Percentiles rank a stretch among this genome's conserved stretches.
These are phyloP conservation scores for Xenopus borealis DNA, from an alignment of 2,113 vertebrate species.

Conservation along the genomic window DNA sequence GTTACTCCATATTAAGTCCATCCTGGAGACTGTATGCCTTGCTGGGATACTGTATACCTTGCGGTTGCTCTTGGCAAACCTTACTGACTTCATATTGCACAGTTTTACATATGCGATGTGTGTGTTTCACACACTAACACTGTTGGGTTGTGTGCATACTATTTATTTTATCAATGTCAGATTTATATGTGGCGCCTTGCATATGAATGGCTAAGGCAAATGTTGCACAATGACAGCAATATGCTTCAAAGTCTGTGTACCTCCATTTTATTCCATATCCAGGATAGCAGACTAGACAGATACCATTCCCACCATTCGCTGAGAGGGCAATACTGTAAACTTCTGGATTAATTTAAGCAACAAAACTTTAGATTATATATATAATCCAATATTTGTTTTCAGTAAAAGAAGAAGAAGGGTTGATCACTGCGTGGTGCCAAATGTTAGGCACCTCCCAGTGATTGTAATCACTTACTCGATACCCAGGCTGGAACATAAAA, in stretches of 20 bases:
- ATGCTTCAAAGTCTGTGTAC: neutral
- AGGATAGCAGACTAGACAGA: too few relatives aligned
- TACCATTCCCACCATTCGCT: too few relatives aligned
- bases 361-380: too few relatives aligned
- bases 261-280: too few relatives aligned
- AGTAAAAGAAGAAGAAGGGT: too few relatives aligned
- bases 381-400: too few relatives aligned
- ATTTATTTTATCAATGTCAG: conserved; percentile 30
- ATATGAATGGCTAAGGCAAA: conserved; percentile 14
- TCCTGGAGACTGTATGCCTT: conserved; percentile 29
- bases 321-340: too few relatives aligned
- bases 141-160: conserved; percentile 25
- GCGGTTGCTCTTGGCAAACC: conserved; percentile 37
- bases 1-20: conserved; percentile 30
- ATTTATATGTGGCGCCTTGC: conserved; percentile 23
- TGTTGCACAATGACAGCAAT: neutral
- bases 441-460: too few relatives aligned
- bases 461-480: too few relatives aligned
- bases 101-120: conserved; percentile 38
- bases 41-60: conserved; percentile 43
- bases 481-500: too few relatives aligned
- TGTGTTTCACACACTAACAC: conserved; percentile 24
- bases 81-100: conserved; percentile 9
- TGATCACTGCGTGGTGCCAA: too few relatives aligned
- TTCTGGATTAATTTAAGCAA: too few relatives aligned